Evolutionary conservation across 2,113 vertebrate species (phyloP).

Genomic region (Dasyurus viverrinus): DNA sequence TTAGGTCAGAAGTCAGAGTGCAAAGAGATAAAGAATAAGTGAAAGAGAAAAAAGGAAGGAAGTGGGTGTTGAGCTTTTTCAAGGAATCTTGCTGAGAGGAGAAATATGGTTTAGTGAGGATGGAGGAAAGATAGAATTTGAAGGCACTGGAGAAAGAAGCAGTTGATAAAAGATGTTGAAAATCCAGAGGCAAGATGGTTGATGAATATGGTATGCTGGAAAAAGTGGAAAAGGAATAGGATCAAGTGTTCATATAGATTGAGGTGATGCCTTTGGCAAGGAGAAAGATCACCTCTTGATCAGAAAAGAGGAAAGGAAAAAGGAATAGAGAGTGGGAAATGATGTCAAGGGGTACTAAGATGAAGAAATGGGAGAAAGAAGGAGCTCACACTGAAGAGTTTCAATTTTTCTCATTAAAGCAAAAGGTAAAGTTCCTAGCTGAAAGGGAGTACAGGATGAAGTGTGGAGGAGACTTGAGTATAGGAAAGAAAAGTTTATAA

Average conservation of each 20-base stretch:
- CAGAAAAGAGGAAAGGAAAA: not conserved
- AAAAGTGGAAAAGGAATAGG: not conserved
- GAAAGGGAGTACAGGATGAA: not conserved
- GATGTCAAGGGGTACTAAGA: not conserved
- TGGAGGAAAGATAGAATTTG: not conserved
- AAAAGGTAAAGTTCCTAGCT: not conserved
- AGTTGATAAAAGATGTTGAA: not conserved
- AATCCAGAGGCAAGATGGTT: not conserved
- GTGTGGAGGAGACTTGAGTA: not conserved
- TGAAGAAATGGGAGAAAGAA: not conserved
- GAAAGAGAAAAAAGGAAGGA: not conserved
- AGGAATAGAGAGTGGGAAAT: not conserved
- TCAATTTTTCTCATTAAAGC: not conserved
- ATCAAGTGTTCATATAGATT: not conserved
- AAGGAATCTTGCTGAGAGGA: not conserved
- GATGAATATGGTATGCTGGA: not conserved
- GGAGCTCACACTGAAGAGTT: not conserved
- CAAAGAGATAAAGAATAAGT: not conserved
- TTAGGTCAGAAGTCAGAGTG: not conserved
- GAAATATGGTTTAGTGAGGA: not conserved
- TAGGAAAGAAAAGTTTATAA: not conserved
- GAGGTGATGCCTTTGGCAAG: not conserved
- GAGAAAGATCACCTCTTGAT: not conserved
- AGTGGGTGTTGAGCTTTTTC: not conserved
- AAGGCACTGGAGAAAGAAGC: not conserved